Percentiles rank a stretch among this genome's conserved stretches.
phyloP scores from a whole-genome alignment of 1,140 invertebrate species.

The Rhagoletis pomonella region DNA sequence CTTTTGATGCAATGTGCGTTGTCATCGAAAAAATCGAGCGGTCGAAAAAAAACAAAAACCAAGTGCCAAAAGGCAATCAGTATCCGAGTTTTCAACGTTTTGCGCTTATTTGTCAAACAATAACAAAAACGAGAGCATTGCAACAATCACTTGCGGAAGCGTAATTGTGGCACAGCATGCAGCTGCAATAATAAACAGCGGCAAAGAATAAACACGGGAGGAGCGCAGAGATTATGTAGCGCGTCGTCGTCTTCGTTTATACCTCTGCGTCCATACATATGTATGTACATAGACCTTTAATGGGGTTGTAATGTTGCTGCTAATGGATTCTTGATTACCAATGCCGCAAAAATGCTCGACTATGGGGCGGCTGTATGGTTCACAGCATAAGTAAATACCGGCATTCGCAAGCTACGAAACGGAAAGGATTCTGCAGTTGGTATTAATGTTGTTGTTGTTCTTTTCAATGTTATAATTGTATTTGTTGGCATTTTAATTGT shows the following conservation, averaged over 20 bases:
- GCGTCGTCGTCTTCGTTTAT: background rate
- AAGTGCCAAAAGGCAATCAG: constrained; percentile 55
- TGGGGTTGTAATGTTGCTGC: constrained; percentile 68
- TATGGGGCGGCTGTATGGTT: background rate
- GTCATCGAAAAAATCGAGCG: background rate
- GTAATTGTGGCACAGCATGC: constrained; percentile 61
- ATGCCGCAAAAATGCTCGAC: constrained; percentile 59
- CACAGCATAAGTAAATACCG: background rate
- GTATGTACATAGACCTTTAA: constrained; percentile 58
- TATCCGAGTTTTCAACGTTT: constrained; percentile 23
- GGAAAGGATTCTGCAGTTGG: constrained; percentile 17
- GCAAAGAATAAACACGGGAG: constrained; percentile 51
- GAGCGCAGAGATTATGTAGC: background rate
- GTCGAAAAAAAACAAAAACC: constrained; percentile 25
- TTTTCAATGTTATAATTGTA: constrained; percentile 60
- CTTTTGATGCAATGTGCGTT: background rate
- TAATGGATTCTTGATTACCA: constrained; percentile 66
- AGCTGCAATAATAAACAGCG: constrained; percentile 69
- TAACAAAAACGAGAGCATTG: constrained; percentile 45
- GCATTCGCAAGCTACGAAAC: background rate
- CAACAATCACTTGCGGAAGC: background rate
- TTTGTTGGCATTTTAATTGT: constrained; percentile 64
- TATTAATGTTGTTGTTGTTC: constrained; percentile 2
- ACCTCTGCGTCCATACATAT: constrained; percentile 45
- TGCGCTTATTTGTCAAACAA: constrained; percentile 44